These are phyloP conservation scores for Alcis repandata DNA, from an alignment of 2,888 invertebrate species.

Conservation along the genomic window DNA sequence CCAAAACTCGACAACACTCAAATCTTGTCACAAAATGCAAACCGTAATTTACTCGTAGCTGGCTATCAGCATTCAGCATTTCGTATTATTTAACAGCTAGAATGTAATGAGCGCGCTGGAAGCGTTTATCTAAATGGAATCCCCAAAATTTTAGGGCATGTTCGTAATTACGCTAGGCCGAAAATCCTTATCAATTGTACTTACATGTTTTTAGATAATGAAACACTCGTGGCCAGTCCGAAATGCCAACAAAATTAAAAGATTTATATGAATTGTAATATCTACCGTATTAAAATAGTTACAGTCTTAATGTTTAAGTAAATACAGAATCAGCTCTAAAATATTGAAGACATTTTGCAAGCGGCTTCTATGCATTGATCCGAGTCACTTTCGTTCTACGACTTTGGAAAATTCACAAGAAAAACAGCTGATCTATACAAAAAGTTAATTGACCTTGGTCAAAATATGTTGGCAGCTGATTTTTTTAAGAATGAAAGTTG, in stretches of 20 bases:
- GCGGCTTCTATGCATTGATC: no score
- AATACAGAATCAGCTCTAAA: no score
- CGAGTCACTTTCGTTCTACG: no score
- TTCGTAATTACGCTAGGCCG: slow-evolving; percentile 38
- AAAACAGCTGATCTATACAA: no score
- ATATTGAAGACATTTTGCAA: no score
- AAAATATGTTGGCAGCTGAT: no score
- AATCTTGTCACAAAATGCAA: slow-evolving; percentile 35
- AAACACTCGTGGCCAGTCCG: slow-evolving; percentile 14
- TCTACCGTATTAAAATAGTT: no score
- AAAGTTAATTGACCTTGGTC: no score
- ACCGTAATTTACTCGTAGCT: slow-evolving; percentile 38
- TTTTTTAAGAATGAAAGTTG: no score
- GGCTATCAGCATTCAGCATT: slow-evolving; percentile 24
- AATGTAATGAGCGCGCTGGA: slow-evolving; percentile 30
- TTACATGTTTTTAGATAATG: slow-evolving; percentile 27
- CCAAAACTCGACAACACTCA: slow-evolving; percentile 29
- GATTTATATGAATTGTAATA: background rate
- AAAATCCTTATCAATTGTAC: slow-evolving; percentile 39
- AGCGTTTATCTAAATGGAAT: slow-evolving; percentile 42
- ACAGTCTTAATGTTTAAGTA: no score
- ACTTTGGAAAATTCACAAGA: no score
- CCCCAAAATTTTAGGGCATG: slow-evolving; percentile 36
- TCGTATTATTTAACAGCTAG: slow-evolving; percentile 23
- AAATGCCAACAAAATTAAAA: background rate